These are phyloP conservation scores for Morelia viridis DNA, from an alignment of 2,797 vertebrate species.

Conservation along the genomic window DNA sequence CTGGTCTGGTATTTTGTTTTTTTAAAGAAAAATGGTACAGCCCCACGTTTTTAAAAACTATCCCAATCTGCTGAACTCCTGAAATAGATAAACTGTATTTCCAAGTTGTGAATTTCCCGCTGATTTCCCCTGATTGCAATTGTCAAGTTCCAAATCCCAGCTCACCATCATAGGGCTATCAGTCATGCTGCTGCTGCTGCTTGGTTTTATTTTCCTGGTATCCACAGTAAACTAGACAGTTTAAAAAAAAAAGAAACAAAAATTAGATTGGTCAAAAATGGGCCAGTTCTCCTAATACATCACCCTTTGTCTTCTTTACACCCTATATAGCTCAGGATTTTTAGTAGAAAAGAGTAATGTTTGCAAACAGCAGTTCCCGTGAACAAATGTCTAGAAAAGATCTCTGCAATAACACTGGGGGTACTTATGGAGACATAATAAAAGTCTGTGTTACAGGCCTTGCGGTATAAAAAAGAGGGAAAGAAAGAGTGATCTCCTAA, in stretches of 20 bases:
- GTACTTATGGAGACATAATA: rapidly evolving
- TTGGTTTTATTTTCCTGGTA: constrained; percentile 9
- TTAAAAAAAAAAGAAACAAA: not conserved
- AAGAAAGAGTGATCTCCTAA: not conserved
- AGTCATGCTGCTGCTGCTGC: not conserved
- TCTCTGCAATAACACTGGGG: rapidly evolving
- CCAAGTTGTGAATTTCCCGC: not conserved
- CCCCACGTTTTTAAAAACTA: constrained; percentile 1
- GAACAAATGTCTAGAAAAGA: not conserved
- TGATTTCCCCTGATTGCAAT: not conserved
- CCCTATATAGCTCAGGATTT: not conserved
- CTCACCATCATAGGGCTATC: not conserved
- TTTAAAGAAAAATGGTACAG: not conserved
- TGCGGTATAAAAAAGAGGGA: not conserved
- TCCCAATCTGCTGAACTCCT: not conserved
- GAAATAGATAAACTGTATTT: not conserved
- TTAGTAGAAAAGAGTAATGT: not conserved
- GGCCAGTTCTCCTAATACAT: not conserved
- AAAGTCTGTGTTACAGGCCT: not conserved
- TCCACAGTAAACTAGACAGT: not conserved
- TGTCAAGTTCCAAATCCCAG: not conserved
- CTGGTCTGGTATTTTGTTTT: not conserved
- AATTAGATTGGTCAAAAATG: not conserved
- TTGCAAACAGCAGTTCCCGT: not conserved
- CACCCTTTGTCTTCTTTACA: not conserved